These are phyloP conservation scores for Grallaria varia DNA, from an alignment of 2,113 vertebrate genomes.

Conservation along the genomic window DNA sequence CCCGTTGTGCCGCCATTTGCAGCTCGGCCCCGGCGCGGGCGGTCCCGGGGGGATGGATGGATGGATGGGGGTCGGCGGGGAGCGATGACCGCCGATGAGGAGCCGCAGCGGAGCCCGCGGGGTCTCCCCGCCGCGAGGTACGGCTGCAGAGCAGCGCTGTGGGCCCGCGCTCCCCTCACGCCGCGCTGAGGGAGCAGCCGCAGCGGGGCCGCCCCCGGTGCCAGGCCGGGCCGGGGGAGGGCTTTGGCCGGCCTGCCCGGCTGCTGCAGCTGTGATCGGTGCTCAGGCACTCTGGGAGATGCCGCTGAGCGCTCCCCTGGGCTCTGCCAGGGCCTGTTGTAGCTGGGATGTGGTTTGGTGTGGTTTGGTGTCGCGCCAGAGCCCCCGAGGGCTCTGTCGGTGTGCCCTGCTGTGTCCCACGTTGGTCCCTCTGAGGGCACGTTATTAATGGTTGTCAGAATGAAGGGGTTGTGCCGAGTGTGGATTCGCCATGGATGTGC, in stretches of 20 bases:
- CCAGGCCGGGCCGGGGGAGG: no score
- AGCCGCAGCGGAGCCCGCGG: accelerated
- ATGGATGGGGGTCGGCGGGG: accelerated
- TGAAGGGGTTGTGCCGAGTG: not conserved
- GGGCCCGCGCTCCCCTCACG: no score
- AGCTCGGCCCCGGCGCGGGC: accelerated
- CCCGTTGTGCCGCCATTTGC: not conserved
- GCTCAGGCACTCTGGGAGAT: not conserved
- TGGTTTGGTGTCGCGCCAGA: accelerated
- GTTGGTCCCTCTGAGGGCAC: accelerated
- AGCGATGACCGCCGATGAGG: not conserved
- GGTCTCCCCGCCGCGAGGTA: not conserved
- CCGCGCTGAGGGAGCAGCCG: no score
- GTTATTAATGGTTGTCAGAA: no score
- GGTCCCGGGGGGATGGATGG: accelerated
- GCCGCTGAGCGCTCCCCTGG: not conserved
- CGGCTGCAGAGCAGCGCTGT: not conserved
- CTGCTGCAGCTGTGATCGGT: not conserved
- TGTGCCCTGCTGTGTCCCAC: accelerated
- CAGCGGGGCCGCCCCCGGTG: no score
- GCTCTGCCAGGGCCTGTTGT: no score
- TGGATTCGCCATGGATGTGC: not conserved
- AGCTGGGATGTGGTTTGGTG: not conserved
- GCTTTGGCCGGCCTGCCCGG: no score
- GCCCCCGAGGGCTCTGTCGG: not conserved